These are phyloP conservation scores for Manduca sexta DNA, from an alignment of 1,140 invertebrate genomes.

Conservation along the genomic window DNA sequence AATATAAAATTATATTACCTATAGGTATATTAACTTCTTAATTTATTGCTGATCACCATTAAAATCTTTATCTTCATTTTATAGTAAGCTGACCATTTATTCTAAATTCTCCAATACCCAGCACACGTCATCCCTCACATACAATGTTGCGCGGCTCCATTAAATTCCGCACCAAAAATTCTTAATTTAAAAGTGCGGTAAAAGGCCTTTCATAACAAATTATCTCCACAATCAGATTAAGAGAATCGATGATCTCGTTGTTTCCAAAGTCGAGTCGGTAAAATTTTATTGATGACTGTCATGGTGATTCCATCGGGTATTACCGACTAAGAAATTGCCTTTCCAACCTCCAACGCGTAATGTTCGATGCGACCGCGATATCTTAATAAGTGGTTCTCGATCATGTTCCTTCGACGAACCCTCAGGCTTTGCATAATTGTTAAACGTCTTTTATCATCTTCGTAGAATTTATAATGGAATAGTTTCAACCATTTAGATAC, in stretches of 20 bases:
- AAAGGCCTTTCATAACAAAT: conserved; percentile 8
- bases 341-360: conserved; percentile 43
- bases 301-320: conserved; percentile 50
- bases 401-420: conserved; percentile 43
- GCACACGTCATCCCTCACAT: neutral
- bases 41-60: too few relatives aligned
- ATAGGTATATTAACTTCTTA: too few relatives aligned
- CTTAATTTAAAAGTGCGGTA: neutral
- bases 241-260: conserved; percentile 26
- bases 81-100: too few relatives aligned
- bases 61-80: too few relatives aligned
- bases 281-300: conserved; percentile 57
- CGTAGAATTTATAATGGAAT: too few relatives aligned
- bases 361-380: conserved; percentile 59
- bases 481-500: neutral
- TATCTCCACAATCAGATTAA: conserved; percentile 26
- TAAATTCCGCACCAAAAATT: neutral
- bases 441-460: conserved; percentile 15
- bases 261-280: conserved; percentile 37
- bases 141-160: neutral
- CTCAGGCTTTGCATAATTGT: conserved; percentile 47
- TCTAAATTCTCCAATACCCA: too few relatives aligned
- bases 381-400: conserved; percentile 66
- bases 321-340: conserved; percentile 45
- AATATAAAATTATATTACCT: too few relatives aligned